phyloP scores from a whole-genome alignment of 2,113 vertebrate species.

The Toxostoma redivivum region DNA sequence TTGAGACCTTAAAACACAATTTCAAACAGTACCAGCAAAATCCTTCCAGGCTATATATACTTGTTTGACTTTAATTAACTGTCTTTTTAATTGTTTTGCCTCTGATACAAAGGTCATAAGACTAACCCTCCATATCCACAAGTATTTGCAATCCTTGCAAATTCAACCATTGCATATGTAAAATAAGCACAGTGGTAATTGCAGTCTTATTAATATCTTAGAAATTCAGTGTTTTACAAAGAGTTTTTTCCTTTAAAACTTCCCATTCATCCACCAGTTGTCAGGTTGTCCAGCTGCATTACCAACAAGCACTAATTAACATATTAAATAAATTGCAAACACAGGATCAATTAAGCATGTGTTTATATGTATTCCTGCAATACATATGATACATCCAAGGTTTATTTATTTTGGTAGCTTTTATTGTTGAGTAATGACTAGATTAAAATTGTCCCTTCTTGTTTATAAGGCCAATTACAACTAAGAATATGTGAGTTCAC shows the following conservation, averaged over 20 bases:
- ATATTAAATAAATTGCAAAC: not conserved
- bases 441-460: not conserved
- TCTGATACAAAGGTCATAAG: not conserved
- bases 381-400: not conserved
- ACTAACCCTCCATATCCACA: not conserved
- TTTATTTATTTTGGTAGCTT: not conserved
- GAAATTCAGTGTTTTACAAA: not conserved
- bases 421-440: not conserved
- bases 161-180: not conserved
- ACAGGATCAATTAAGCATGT: not conserved
- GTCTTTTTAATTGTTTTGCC: not conserved
- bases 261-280: not conserved
- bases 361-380: not conserved
- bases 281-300: not conserved
- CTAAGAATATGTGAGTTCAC: not conserved
- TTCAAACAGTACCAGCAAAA: not conserved
- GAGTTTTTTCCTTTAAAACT: not conserved
- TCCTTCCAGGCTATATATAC: not conserved
- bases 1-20: not conserved
- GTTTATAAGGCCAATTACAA: not conserved
- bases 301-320: not conserved
- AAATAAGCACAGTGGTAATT: not conserved
- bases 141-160: not conserved
- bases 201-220: not conserved
- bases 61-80: not conserved